phyloP scores from a whole-genome alignment of 2,113 vertebrate species.

The Pogona vitticeps region DNA sequence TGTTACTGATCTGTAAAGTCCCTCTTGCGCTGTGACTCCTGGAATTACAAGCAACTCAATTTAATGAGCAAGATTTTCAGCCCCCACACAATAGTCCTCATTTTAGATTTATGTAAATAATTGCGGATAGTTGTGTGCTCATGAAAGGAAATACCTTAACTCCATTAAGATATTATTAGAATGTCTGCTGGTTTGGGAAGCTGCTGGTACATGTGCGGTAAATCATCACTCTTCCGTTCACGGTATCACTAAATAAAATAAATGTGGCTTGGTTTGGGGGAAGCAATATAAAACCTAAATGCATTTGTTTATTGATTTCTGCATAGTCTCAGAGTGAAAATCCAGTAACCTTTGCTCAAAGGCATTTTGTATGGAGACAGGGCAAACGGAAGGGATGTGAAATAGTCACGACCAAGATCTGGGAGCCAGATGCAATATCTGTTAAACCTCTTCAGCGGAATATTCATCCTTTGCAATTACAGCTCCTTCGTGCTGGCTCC shows the following conservation, averaged over 20 bases:
- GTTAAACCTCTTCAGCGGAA: background rate
- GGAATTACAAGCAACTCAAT: too few relatives aligned
- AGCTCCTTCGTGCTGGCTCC: background rate
- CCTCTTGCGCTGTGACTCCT: background rate
- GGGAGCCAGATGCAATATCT: constrained; percentile 5
- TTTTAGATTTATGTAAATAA: too few relatives aligned
- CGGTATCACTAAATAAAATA: background rate
- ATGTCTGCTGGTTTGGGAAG: background rate
- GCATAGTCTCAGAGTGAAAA: background rate
- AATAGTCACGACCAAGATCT: constrained; percentile 9
- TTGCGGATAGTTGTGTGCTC: too few relatives aligned
- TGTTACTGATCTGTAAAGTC: background rate
- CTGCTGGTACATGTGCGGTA: background rate
- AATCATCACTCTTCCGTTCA: background rate
- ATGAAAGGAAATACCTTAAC: too few relatives aligned
- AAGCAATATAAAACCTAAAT: background rate
- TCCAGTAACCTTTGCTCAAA: background rate
- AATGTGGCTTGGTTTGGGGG: background rate
- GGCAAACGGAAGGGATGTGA: constrained; percentile 9
- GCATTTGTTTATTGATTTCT: background rate
- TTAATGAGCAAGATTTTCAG: too few relatives aligned
- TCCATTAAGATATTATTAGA: background rate
- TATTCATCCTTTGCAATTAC: constrained; percentile 1
- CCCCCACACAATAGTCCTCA: too few relatives aligned
- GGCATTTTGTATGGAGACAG: background rate